Base-by-base conservation (phyloP, 2,797 vertebrate species). In the Synanceia verrucosa region DNA sequence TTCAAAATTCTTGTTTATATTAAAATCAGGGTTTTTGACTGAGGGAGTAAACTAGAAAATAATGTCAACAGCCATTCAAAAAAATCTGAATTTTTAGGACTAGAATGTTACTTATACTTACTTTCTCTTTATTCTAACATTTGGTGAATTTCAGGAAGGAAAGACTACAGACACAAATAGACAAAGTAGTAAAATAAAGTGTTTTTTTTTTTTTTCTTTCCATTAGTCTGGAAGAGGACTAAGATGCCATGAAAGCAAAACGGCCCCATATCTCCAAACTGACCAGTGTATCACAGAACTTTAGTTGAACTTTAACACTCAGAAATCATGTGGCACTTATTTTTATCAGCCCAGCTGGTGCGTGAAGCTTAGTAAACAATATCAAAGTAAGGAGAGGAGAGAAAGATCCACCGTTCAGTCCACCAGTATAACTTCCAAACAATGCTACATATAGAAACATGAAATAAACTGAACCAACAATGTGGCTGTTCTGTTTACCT, bases 291-390 rank as follows among this genome's bases (percentile, higher is more conserved):
- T 41, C 16, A 41, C 18, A 41, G 13, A 9, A n/a, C n/a, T n/a
- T n/a, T n/a, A 44, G n/a, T 4, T 78, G 28, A 71, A 78, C 67
- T 68, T 68, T 58, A 72, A 56, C 64, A 65, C 46, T 18, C 61
- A 52, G 44, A 57, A 67, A 67, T 64, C 23, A 31, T 33, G 47
- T n/a, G 13, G 24, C 21, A 29, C 31, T 67, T 64, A 47, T 78
- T 70, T 77, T 23, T 43, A 62, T 72, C 67, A 69, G 51, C 4
- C 56, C 46, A 66, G 67, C 47, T 73, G 58, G 69, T 44, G 47
- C 57, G 62, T 60, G 61, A 70, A 36, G 26, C 14, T 9, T 48
- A 44, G 19, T 31, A 70, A 51, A 56, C 19, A 18, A 73, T 50
- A 47, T 53, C 28, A 71, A 33, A 26, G n/a, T 33, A 29, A 62